Conservation (phyloP, 2,888 invertebrate genomes). For the Harpalus rubripes region DNA sequence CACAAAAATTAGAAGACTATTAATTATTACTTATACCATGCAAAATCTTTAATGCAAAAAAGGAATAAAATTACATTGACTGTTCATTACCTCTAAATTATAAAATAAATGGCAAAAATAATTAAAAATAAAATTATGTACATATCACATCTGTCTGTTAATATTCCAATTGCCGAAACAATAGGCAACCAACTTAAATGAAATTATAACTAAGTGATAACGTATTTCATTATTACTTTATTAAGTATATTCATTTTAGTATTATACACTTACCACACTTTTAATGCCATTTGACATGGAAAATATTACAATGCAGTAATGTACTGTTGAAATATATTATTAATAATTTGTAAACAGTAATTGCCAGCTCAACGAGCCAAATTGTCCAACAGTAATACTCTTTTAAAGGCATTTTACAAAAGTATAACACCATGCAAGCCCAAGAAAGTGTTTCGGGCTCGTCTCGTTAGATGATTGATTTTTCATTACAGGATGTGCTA, state of each 20-base stretch:
- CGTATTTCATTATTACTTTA: slow-evolving; percentile 61
- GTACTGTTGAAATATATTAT: slow-evolving; percentile 64
- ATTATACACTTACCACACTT: slow-evolving; percentile 64
- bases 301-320: slow-evolving; percentile 65
- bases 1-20: slow-evolving; percentile 5
- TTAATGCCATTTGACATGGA: slow-evolving; percentile 63
- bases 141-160: slow-evolving; percentile 39
- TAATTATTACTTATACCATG: not conserved
- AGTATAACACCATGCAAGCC: slow-evolving; percentile 52
- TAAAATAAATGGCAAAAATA: slow-evolving; percentile 46
- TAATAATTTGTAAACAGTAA: slow-evolving; percentile 61
- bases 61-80: slow-evolving; percentile 7
- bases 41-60: slow-evolving; percentile 14
- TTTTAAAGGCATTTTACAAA: slow-evolving; percentile 59
- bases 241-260: slow-evolving; percentile 62
- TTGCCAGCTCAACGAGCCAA: slow-evolving; percentile 42
- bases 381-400: slow-evolving; percentile 58
- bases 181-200: slow-evolving; percentile 28
- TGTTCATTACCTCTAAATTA: slow-evolving; percentile 26
- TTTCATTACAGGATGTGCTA: slow-evolving; percentile 60
- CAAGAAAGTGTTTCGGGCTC: slow-evolving; percentile 25
- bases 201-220: slow-evolving; percentile 59
- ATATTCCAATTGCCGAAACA: slow-evolving; percentile 22
- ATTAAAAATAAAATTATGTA: slow-evolving; percentile 40
- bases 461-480: slow-evolving; percentile 51